A percentile compares a stretch with the other conserved stretches of the same genome.
Conservation (phyloP, 1,140 invertebrate species). For the Piezodorus guildinii region DNA sequence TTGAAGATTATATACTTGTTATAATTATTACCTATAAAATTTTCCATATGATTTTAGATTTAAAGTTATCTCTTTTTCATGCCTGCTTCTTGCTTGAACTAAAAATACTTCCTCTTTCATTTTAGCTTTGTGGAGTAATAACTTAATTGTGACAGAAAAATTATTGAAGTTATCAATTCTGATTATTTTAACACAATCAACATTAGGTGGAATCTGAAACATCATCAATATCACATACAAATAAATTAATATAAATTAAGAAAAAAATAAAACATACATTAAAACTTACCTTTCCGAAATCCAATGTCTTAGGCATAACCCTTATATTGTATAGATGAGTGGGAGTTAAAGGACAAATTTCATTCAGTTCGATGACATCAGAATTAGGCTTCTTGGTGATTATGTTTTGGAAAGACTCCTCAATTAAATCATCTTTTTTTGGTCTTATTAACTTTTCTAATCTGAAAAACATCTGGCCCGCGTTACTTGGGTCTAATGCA, state of each 20-base stretch:
- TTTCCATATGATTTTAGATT: constrained; percentile 19
- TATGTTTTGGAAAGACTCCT: no score
- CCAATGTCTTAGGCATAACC: constrained; percentile 29
- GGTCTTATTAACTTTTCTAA: no score
- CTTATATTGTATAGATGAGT: constrained; percentile 32
- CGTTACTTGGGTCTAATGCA: no score
- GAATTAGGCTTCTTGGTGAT: no score
- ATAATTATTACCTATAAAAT: constrained; percentile 14
- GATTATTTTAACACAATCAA: constrained; percentile 20
- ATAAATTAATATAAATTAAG: no score
- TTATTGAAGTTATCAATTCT: constrained; percentile 29
- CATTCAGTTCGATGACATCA: no score
- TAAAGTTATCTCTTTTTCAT: not conserved
- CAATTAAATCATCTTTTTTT: no score
- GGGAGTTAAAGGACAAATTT: constrained; percentile 29
- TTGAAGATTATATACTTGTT: no score
- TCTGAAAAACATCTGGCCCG: no score
- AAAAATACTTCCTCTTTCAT: not conserved
- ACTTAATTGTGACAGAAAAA: constrained; percentile 24
- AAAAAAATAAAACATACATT: not conserved
- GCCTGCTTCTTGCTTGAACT: not conserved
- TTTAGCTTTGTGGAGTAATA: not conserved
- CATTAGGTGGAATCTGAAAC: constrained; percentile 20
- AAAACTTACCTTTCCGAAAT: constrained; percentile 30
- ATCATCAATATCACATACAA: not conserved